Percentiles rank a stretch among this genome's conserved stretches.
phyloP scores from a whole-genome alignment of 2,888 invertebrate genomes.

The Aporophyla nigra region DNA sequence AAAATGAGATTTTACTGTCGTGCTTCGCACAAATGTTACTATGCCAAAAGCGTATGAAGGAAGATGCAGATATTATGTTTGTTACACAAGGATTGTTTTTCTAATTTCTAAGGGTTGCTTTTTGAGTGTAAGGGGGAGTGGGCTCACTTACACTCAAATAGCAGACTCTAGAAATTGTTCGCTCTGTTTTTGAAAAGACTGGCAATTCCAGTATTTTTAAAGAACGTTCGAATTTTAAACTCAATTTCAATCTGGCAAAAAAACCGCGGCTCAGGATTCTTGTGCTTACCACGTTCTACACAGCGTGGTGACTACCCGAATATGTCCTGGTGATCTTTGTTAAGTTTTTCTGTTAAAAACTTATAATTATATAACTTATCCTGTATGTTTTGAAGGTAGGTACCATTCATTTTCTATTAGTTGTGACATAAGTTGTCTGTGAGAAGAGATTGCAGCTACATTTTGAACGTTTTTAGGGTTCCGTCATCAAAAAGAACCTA shows the following conservation, averaged over 20 bases:
- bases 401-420: too few relatives aligned
- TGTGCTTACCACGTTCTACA: not conserved
- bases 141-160: too few relatives aligned
- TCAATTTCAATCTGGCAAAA: too few relatives aligned
- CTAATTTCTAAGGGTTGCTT: not conserved
- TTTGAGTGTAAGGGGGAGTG: not conserved
- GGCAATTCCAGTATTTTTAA: too few relatives aligned
- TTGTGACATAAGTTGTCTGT: too few relatives aligned
- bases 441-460: too few relatives aligned
- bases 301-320: not conserved
- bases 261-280: not conserved
- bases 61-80: constrained; percentile 1
- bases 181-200: too few relatives aligned
- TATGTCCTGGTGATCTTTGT: not conserved
- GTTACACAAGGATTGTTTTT: not conserved
- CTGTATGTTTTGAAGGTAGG: too few relatives aligned
- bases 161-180: too few relatives aligned
- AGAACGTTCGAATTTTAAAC: too few relatives aligned
- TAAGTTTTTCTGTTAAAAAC: not conserved
- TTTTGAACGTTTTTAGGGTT: too few relatives aligned
- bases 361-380: not conserved
- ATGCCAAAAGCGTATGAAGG: not conserved
- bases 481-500: too few relatives aligned
- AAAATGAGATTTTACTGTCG: constrained; percentile 23
- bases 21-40: constrained; percentile 18